Evolutionary conservation across 2,888 invertebrate species (phyloP).

Genomic region (Coleophora flavipennella): DNA sequence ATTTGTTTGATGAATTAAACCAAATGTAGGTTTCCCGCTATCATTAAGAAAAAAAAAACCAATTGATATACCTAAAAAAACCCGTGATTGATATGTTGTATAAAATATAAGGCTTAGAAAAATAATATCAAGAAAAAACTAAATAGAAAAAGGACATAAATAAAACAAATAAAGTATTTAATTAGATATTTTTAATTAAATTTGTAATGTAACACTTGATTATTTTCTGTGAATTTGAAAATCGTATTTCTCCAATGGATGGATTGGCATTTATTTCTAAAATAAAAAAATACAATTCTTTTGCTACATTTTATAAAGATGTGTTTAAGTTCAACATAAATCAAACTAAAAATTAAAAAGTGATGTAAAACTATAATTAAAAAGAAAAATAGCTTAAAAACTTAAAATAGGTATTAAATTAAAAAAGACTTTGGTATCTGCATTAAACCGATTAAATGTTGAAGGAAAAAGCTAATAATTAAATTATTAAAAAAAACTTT

Average conservation of each 20-base stretch:
- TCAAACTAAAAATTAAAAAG: conserved; percentile 21
- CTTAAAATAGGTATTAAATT: conserved; percentile 54
- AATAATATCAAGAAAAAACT: conserved; percentile 15
- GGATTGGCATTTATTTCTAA: conserved; percentile 42
- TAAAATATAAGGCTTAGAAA: conserved; percentile 27
- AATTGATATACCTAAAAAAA: conserved; percentile 12
- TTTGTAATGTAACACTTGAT: conserved; percentile 63
- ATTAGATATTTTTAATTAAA: conserved; percentile 54
- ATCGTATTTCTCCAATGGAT: conserved; percentile 65
- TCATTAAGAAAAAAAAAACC: conserved; percentile 21
- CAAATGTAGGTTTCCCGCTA: too few relatives aligned
- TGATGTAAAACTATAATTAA: conserved; percentile 29
- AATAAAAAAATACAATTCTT: conserved; percentile 23
- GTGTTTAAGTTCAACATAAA: conserved; percentile 9
- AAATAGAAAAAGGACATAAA: conserved; percentile 38
- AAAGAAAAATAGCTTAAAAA: conserved; percentile 56
- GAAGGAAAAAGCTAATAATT: conserved; percentile 58
- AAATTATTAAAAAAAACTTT: conserved; percentile 47
- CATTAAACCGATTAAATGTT: conserved; percentile 68
- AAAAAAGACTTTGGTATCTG: conserved; percentile 71
- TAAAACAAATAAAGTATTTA: conserved; percentile 47
- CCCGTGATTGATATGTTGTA: conserved; percentile 45
- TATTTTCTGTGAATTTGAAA: conserved; percentile 54
- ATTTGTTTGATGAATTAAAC: too few relatives aligned
- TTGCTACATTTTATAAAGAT: conserved; percentile 15